Base-by-base conservation (phyloP, 2,888 invertebrate genomes). In the Tetragonula carbonaria region DNA sequence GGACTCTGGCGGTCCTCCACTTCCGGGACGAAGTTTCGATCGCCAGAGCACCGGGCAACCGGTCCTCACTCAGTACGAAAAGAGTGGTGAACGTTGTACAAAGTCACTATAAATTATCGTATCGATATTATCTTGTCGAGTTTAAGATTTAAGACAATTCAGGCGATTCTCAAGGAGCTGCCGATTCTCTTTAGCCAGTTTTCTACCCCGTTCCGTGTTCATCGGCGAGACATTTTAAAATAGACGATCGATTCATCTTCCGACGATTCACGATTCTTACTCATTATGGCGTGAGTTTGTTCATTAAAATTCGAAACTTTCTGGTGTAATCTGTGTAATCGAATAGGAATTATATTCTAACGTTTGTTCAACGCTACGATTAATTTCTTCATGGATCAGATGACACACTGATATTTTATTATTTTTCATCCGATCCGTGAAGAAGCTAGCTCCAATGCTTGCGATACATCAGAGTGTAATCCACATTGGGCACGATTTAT, bases 81-180 rank as follows among this genome's bases (percentile, higher is more conserved):
- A 14, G 63, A 68, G 71, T 72, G 72, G 45, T 66, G 78, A 80
- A 77, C 73, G 77, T 74, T 79, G 82, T 89, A 89, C 74, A 84
- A 88, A 84, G 82, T 85, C 66, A 67, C 70, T 83, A 82, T 66
- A 80, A 80, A 78, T 89, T 84, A 82, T 74, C 79, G 70, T 71
- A 81, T 77, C 79, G 77, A 73, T 75, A 74, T 83, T 67, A 77
- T 53, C 68, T 33, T 14, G 67, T 79, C 67, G 55, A 62, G 21
- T 18, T 73, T 82, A 80, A 66, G 75, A 53, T 45, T 72, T 82
- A 82, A 78, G 71, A 33, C 67, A 71, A 45, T 45, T 45, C 45
- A 45, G 45, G 53, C 21, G 18, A 72, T 71, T 45, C 45, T 45
- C 45, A 57, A 70, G 68, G 23, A 65, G 18, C 14, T 68, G 76